phyloP scores from a whole-genome alignment of 2,797 vertebrate genomes.

The Tauraco hartlaubi region DNA sequence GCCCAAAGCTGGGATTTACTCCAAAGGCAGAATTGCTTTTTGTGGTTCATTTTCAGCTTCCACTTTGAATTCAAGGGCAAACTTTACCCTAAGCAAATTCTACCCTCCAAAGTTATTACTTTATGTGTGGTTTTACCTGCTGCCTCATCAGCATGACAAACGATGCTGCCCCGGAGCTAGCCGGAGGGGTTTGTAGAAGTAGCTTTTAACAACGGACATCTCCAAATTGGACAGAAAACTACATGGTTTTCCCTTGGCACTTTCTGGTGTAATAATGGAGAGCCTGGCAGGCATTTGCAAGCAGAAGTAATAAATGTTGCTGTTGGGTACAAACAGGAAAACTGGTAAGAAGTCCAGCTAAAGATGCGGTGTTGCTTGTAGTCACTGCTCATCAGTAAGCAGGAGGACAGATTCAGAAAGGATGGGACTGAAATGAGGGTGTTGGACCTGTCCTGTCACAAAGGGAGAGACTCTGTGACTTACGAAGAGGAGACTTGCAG shows the following conservation, averaged over 20 bases:
- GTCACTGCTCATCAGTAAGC: neutral
- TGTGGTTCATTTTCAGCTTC: slow-evolving; percentile 15
- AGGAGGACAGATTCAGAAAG: neutral
- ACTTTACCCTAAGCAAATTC: neutral
- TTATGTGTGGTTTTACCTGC: neutral
- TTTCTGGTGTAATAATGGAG: neutral
- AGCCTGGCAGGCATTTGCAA: neutral
- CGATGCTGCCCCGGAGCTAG: neutral
- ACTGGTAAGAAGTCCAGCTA: neutral
- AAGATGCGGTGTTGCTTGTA: neutral
- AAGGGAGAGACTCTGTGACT: neutral
- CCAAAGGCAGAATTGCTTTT: neutral
- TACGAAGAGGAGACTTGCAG: neutral
- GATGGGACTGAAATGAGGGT: neutral
- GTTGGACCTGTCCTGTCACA: neutral
- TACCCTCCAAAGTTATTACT: neutral
- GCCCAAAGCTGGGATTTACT: neutral
- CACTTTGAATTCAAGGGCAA: neutral
- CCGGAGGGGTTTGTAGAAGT: neutral
- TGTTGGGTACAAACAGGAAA: neutral
- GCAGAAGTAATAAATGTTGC: neutral
- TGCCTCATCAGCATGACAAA: slow-evolving; percentile 4
- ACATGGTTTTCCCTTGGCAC: neutral
- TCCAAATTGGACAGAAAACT: slow-evolving; percentile 7
- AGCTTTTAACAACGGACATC: neutral